phyloP scores from a whole-genome alignment of 2,113 vertebrate species.

The Anthoscopus minutus region DNA sequence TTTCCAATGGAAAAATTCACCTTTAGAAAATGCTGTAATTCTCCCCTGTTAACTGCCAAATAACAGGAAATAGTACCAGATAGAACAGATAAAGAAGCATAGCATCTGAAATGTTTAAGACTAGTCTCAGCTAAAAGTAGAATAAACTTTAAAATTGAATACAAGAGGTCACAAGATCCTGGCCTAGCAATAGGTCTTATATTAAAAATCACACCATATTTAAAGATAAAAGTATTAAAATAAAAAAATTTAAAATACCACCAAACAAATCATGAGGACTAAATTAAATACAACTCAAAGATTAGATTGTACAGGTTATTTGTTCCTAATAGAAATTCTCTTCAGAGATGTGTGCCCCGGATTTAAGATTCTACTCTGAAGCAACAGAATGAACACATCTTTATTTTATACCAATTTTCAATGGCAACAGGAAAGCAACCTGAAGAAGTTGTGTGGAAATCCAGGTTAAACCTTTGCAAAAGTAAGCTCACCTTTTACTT shows the following conservation, averaged over 20 bases:
- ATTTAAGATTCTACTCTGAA: not conserved
- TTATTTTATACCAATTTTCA: not conserved
- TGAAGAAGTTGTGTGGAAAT: not conserved
- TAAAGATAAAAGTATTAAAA: not conserved
- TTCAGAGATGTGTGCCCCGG: not conserved
- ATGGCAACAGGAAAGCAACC: not conserved
- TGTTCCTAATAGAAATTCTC: not conserved
- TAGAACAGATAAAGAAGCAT: not conserved
- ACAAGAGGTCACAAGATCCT: not conserved
- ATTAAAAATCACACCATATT: not conserved
- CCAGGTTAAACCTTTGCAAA: not conserved
- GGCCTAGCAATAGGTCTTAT: not conserved
- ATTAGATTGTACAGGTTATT: not conserved
- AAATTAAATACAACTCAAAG: not conserved
- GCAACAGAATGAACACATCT: not conserved
- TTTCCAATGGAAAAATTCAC: not conserved
- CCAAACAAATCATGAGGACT: not conserved
- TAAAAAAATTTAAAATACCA: not conserved
- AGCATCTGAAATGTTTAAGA: not conserved
- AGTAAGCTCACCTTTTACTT: not conserved
- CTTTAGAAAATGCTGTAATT: not conserved
- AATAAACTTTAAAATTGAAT: not conserved
- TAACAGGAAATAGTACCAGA: not conserved
- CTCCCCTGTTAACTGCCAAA: not conserved
- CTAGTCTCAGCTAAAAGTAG: not conserved